Base-by-base conservation (phyloP, 2,113 vertebrate genomes). In the Sterrhoptilus dennistouni region DNA sequence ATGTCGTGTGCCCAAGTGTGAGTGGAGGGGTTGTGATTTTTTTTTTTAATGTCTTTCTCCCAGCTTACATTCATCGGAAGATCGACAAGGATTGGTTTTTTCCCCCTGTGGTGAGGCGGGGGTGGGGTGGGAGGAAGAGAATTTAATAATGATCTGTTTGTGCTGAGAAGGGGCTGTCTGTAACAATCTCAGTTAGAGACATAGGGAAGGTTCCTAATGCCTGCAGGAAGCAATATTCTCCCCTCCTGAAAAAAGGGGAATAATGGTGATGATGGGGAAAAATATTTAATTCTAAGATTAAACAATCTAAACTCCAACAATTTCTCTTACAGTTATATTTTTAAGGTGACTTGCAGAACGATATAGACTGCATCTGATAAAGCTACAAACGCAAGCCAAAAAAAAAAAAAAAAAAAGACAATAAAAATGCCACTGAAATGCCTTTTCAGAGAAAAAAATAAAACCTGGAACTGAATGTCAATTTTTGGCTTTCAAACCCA, bases 81-180 rank as follows among this genome's bases (percentile, higher is more conserved):
- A 95, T 82, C 22, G 19, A 77, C 70, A 56, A 69, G 74, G 85
- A 90, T 60, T 80, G 80, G 18, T 91, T 87, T 87, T 36, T 36
- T 3, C 35, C 31, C 57, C 23, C 49, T 27, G 69, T 74, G 56
- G 25, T 9, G 31, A 72, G 89, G 76, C 3, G 31, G 71, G 61
- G 66, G 79, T 44, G 45, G 93, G 70, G 83, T 93, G 72, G 92
- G 92, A 91, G 89, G 91, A 40, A 35, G 64, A 71, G 89, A 80
- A 86, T 94, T 76, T 91, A 87, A 76, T 95, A 92, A 96, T 38
- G 74, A 93, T 65, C 33, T 95, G 54, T 87, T 93, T 96, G 82
- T 9, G 23, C 91, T 89, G 93, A 50, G 27, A 90, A 64, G 14
- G 79, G 66, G 69, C 87, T 91, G 77, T n/a, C 64, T 47, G 21